A percentile compares a stretch with the other conserved stretches of the same genome.
Evolutionary conservation across 2,797 vertebrate species (phyloP).

Genomic region (Perodicticus potto): DNA sequence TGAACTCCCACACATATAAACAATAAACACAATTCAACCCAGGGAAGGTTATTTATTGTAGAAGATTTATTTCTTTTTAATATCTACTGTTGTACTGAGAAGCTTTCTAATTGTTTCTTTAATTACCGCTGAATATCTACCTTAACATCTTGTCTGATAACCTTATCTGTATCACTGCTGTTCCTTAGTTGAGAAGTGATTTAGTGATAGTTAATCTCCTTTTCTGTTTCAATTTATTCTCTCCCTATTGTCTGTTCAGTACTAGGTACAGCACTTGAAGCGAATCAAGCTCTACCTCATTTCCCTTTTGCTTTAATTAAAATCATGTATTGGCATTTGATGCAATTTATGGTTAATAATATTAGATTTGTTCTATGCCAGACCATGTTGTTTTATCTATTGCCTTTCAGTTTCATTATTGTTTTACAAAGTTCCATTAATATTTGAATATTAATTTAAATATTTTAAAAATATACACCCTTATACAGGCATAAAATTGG

Average conservation of each 20-base stretch:
- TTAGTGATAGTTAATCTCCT: constrained; percentile 54
- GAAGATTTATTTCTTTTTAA: constrained; percentile 75
- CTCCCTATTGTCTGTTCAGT: constrained; percentile 32
- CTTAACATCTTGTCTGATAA: constrained; percentile 78
- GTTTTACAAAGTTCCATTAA: constrained; percentile 37
- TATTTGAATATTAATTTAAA: constrained; percentile 26
- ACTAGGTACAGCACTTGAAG: constrained; percentile 52
- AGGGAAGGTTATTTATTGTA: constrained; percentile 45
- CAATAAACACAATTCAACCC: constrained; percentile 48
- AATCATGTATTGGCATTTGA: constrained; percentile 67
- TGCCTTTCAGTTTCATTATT: constrained; percentile 43
- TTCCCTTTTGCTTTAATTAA: constrained; percentile 80
- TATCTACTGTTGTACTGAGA: constrained; percentile 70
- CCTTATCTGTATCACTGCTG: constrained; percentile 70
- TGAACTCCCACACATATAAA: neutral
- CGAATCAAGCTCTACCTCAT: constrained; percentile 34
- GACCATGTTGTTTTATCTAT: constrained; percentile 31
- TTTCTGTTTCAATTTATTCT: constrained; percentile 74
- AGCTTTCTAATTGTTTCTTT: constrained; percentile 79
- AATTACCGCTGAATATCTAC: constrained; percentile 70
- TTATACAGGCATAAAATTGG: neutral
- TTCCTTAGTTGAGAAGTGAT: constrained; percentile 67
- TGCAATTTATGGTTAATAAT: constrained; percentile 68
- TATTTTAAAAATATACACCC: neutral
- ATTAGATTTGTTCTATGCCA: constrained; percentile 60